These are phyloP conservation scores for Mycetomoellerius zeteki DNA, from an alignment of 1,140 invertebrate species.

Conservation along the genomic window DNA sequence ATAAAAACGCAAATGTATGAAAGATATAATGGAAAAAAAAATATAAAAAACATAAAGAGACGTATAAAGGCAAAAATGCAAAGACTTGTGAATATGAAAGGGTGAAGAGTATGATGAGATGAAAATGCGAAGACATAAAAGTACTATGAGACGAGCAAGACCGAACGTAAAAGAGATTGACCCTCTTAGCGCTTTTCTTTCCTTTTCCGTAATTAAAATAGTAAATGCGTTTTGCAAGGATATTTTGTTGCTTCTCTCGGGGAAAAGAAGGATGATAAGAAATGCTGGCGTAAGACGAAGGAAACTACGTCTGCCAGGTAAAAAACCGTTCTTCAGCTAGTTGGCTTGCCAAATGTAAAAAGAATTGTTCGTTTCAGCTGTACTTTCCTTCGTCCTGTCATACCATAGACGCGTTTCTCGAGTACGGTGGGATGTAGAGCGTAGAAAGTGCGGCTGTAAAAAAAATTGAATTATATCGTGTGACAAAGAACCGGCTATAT, in stretches of 20 bases:
- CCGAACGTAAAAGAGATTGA: conserved; percentile 24
- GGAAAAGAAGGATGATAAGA: background rate
- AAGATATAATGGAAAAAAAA: background rate
- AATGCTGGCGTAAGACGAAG: background rate
- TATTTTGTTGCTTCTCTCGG: background rate
- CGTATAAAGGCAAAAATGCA: background rate
- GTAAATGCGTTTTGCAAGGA: background rate
- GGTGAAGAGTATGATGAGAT: background rate
- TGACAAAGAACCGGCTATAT: conserved; percentile 18
- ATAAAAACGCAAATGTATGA: background rate
- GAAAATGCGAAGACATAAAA: conserved; percentile 19
- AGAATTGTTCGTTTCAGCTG: conserved; percentile 24
- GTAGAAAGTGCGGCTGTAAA: background rate
- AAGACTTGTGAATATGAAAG: background rate
- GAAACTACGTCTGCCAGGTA: background rate
- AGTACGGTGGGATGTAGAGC: background rate
- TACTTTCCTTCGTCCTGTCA: background rate
- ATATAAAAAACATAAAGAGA: background rate
- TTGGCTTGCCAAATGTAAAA: conserved; percentile 43
- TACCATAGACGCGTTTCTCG: background rate
- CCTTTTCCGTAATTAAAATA: conserved; percentile 25
- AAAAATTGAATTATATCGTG: conserved; percentile 5
- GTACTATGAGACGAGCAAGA: background rate
- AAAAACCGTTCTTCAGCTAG: background rate
- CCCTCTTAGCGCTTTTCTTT: conserved; percentile 12